A percentile compares a stretch with the other conserved stretches of the same genome.
Evolutionary conservation across 2,888 invertebrate species (phyloP).

Genomic region (Furcula furcula): DNA sequence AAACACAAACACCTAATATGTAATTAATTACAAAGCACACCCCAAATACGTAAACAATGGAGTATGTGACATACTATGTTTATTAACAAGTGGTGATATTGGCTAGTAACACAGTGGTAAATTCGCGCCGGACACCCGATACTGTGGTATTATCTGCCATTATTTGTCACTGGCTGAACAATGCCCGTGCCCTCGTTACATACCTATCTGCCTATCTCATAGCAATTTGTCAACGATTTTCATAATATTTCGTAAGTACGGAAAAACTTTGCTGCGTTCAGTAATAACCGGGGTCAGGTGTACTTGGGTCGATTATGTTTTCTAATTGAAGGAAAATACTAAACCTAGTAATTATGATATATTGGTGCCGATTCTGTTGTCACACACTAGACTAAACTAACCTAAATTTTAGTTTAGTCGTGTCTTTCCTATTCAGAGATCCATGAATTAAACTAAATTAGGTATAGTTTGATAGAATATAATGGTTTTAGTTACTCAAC

Average conservation of each 20-base stretch:
- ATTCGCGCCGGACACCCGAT: slow-evolving; percentile 74
- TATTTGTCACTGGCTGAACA: slow-evolving; percentile 78
- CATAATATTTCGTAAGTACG: slow-evolving; percentile 35
- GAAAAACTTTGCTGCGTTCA: slow-evolving; percentile 39
- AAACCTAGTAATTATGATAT: background rate
- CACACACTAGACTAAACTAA: no score
- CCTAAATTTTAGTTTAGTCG: no score
- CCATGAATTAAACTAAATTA: no score
- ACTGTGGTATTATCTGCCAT: slow-evolving; percentile 78
- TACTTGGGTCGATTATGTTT: slow-evolving; percentile 1
- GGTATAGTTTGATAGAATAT: no score
- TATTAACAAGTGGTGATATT: slow-evolving; percentile 76
- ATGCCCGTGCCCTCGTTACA: slow-evolving; percentile 57
- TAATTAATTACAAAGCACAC: background rate
- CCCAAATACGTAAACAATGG: background rate
- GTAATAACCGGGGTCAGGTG: slow-evolving; percentile 19
- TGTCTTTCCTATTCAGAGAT: no score
- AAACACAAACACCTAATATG: background rate
- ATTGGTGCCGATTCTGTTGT: no score
- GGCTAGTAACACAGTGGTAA: slow-evolving; percentile 76
- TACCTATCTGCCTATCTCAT: slow-evolving; percentile 60
- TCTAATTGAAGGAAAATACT: background rate
- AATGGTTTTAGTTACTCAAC: no score
- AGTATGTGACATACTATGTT: slow-evolving; percentile 54
- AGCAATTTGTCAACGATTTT: slow-evolving; percentile 67